Base-by-base conservation (phyloP, 2,113 vertebrate genomes). In the Hemiprocne comata region DNA sequence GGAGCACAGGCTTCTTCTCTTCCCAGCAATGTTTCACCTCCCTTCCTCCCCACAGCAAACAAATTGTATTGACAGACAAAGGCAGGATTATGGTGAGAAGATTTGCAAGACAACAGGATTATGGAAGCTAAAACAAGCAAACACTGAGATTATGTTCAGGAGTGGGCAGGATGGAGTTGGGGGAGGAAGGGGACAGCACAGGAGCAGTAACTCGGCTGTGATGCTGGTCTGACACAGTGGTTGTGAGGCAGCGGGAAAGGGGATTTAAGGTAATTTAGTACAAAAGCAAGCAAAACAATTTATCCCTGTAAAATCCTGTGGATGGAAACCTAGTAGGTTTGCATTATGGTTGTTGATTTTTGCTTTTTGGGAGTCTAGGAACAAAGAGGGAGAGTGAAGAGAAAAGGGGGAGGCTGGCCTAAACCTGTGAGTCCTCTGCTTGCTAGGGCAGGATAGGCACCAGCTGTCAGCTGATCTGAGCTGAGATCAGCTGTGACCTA, bases 401-500 rank as follows among this genome's bases (percentile, higher is more conserved):
- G 42, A 72, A 20, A 70, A 77, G 33, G 17, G 40, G 26, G 93
- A 53, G 46, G 71, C 48, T 97, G n/a, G 80, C 78, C 92, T 90
- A 66, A 91, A 91, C n/a, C 83, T 79, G 29, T 3, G 57, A 73
- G 24, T 87, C 53, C 87, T 89, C 36, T 85, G 82, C 89, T 97
- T 6, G 1, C 74, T 60, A 84, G 91, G 87, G 89, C 91, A 95
- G 91, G 89, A 90, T 87, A 95, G 96, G 89, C 93, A 97, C 96
- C 98, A 98, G 97, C 98, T 98, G 98, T 95, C 96, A 93, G 95
- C 97, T 97, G 97, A 97, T 96, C 85, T 15, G 40, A 85, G 89
- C 93, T 73, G 95, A 97, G 98, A 97, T 98, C 98, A 98, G 98
- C 97, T 98, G 98, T 98, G 98, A 98, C 98, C 98, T 98, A 97